These are phyloP conservation scores for Rhopalosiphum maidis DNA, from an alignment of 1,140 invertebrate genomes.

Conservation along the genomic window DNA sequence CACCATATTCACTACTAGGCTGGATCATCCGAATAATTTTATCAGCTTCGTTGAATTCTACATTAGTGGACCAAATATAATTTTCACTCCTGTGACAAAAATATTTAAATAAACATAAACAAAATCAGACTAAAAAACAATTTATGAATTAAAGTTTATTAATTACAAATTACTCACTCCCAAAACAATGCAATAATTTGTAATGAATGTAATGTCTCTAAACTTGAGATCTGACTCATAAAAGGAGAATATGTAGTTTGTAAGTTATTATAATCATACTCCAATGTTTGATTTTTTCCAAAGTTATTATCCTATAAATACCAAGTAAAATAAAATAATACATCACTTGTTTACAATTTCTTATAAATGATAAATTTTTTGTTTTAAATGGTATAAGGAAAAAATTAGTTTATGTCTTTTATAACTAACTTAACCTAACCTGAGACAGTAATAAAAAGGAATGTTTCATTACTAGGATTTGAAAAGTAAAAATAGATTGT, in stretches of 20 bases:
- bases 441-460: neutral
- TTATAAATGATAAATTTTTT: neutral
- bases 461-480: neutral
- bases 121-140: neutral
- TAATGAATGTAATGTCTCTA: slow-evolving; percentile 52
- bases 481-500: neutral
- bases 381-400: neutral
- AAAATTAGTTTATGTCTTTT: neutral
- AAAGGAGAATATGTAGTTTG: slow-evolving; percentile 22
- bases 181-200: slow-evolving; percentile 39
- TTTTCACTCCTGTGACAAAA: neutral
- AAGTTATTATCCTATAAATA: slow-evolving; percentile 54
- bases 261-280: slow-evolving; percentile 52
- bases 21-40: slow-evolving; percentile 44
- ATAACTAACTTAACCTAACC: neutral
- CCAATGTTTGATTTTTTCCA: slow-evolving; percentile 53
- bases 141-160: neutral
- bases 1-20: slow-evolving; percentile 50
- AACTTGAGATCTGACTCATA: slow-evolving; percentile 52
- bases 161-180: slow-evolving; percentile 32
- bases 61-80: slow-evolving; percentile 50
- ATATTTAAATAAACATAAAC: neutral
- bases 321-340: neutral
- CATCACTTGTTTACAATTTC: neutral
- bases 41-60: slow-evolving; percentile 44